Conservation (phyloP, 2,113 vertebrate genomes). For the Dromaius novaehollandiae region DNA sequence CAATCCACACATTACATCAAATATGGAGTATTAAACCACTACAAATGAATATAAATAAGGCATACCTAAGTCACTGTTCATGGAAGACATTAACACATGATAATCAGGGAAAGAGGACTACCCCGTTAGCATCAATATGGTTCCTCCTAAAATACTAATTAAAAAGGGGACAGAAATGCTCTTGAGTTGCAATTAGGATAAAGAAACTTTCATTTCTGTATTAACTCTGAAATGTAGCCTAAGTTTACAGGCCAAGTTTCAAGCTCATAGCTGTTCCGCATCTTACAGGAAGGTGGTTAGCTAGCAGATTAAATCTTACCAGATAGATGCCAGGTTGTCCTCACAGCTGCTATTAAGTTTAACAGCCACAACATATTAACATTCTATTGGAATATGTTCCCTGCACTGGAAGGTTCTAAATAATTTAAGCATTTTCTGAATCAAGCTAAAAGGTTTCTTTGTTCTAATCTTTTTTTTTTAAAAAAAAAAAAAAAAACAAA, state of each 20-base stretch:
- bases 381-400: background rate
- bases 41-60: background rate
- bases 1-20: background rate
- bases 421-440: background rate
- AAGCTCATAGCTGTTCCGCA: background rate
- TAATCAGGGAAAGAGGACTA: background rate
- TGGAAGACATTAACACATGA: background rate
- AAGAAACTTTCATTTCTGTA: background rate
- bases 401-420: background rate
- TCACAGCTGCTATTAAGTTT: background rate
- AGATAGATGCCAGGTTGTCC: background rate
- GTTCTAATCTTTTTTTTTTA: background rate
- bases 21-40: background rate
- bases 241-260: background rate
- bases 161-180: background rate
- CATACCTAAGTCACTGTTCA: background rate
- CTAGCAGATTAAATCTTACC: background rate
- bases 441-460: background rate
- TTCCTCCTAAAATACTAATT: background rate
- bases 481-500: background rate
- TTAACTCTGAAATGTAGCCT: background rate
- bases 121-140: background rate
- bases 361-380: background rate
- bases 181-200: background rate
- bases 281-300: rapidly evolving